Evolutionary conservation across 2,113 vertebrate species (phyloP).

Genomic region (Pontoporia blainvillei): DNA sequence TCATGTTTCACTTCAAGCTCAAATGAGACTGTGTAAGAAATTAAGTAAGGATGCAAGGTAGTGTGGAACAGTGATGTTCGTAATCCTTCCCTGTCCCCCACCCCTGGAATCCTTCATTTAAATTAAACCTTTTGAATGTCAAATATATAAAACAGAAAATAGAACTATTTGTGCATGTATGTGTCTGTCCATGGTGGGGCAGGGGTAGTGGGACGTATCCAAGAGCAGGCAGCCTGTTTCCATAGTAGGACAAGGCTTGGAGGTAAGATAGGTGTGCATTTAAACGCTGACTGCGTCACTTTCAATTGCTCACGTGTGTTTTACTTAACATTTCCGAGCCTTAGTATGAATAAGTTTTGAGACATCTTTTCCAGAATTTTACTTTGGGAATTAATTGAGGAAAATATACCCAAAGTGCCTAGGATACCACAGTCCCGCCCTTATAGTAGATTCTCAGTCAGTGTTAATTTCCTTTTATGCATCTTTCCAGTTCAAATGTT

Average conservation of each 20-base stretch:
- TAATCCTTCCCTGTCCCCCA: not conserved
- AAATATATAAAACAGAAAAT: not conserved
- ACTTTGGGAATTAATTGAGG: not conserved
- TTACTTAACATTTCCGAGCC: not conserved
- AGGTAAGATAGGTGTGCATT: not conserved
- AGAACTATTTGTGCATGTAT: not conserved
- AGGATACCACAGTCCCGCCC: not conserved
- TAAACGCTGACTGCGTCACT: not conserved
- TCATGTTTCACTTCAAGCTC: not conserved
- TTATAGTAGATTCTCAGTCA: not conserved
- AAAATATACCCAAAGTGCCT: not conserved
- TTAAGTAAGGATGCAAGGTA: not conserved
- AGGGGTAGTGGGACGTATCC: not conserved
- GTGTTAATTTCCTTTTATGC: not conserved
- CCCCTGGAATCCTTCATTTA: not conserved
- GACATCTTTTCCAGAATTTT: not conserved
- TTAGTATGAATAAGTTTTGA: not conserved
- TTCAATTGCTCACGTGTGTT: not conserved
- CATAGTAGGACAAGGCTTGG: too few species aligned
- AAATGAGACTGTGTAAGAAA: not conserved
- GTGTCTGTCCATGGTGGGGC: not conserved
- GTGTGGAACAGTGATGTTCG: not conserved
- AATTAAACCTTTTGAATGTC: not conserved
- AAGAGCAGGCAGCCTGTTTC: not conserved
- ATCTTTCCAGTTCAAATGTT: not conserved